Evolutionary conservation across 2,888 invertebrate genomes (phyloP).

Genomic region (Xestobium rufovillosum): DNA sequence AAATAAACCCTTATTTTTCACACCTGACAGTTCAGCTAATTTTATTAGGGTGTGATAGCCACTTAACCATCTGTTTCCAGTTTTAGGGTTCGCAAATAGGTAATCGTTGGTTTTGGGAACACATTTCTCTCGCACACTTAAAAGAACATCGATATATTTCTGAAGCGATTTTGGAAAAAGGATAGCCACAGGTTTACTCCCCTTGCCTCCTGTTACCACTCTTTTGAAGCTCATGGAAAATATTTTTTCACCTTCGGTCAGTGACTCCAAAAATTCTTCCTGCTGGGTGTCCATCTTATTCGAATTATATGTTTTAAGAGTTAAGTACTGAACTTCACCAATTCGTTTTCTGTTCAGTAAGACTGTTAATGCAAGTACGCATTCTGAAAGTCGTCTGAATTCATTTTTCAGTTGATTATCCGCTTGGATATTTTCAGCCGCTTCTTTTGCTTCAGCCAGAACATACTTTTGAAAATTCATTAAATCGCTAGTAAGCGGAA

Average conservation of each 20-base stretch:
- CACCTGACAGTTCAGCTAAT: conserved; percentile 20
- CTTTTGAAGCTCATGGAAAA: conserved; percentile 22
- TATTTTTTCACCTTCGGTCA: conserved; percentile 19
- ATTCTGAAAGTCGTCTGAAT: conserved; percentile 18
- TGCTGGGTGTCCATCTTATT: conserved; percentile 12
- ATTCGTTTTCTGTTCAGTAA: conserved; percentile 20
- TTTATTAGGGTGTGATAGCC: conserved; percentile 24
- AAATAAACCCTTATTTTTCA: conserved; percentile 18
- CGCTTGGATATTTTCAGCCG: conserved; percentile 6
- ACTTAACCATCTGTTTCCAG: conserved; percentile 19
- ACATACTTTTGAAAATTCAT: conserved; percentile 16
- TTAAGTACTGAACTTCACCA: conserved; percentile 21
- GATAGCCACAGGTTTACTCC: conserved; percentile 20
- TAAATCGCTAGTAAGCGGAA: conserved; percentile 17
- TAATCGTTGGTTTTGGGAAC: conserved; percentile 22
- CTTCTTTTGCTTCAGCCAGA: conserved; percentile 11
- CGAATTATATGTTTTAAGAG: conserved; percentile 11
- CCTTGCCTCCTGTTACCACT: conserved; percentile 23
- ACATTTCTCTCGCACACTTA: conserved; percentile 16
- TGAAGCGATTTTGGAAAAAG: conserved; percentile 21
- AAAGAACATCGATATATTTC: conserved; percentile 16
- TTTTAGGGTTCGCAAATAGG: conserved; percentile 23
- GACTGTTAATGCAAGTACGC: conserved; percentile 15
- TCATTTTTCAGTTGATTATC: conserved; percentile 7
- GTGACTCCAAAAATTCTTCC: conserved; percentile 17